phyloP scores from a whole-genome alignment of 2,888 invertebrate species.

The Drosophila siamana region DNA sequence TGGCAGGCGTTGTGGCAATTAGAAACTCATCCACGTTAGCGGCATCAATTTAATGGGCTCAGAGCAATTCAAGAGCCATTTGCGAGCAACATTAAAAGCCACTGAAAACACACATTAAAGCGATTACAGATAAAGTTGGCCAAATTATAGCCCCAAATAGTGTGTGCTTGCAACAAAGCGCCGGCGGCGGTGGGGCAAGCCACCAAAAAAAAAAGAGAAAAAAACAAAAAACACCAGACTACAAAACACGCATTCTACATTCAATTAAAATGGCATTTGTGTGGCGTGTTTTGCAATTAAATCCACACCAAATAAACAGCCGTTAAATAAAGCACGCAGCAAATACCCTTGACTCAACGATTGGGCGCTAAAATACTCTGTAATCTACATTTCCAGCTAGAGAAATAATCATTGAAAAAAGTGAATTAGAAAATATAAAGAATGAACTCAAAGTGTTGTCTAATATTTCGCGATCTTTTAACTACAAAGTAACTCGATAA shows the following conservation, averaged over 20 bases:
- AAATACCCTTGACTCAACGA: conserved; percentile 13
- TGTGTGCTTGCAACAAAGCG: conserved; percentile 32
- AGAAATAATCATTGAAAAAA: too few species aligned
- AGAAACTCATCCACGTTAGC: conserved; percentile 28
- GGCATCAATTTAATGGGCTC: conserved; percentile 57
- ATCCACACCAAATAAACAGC: conserved; percentile 33
- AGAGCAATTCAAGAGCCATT: conserved; percentile 68
- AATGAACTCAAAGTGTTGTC: too few species aligned
- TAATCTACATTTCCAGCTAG: too few species aligned
- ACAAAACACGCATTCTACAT: conserved; percentile 13
- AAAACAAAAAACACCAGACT: too few species aligned
- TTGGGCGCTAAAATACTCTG: too few species aligned
- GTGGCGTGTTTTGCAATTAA: conserved; percentile 37
- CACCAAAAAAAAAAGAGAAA: too few species aligned
- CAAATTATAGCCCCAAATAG: conserved; percentile 32
- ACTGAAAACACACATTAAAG: conserved; percentile 72
- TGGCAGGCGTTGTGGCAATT: conserved; percentile 41
- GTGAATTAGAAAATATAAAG: too few species aligned
- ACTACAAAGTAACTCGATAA: too few species aligned
- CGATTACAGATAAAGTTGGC: conserved; percentile 53
- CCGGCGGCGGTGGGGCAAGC: too few species aligned
- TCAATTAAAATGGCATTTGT: conserved; percentile 46
- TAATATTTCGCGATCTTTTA: not conserved
- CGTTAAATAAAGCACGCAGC: not conserved
- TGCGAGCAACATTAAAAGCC: conserved; percentile 65